Percentiles rank a stretch among this genome's conserved stretches.
Evolutionary conservation across 2,797 vertebrate genomes (phyloP).

Genomic region (Bradypus variegatus): DNA sequence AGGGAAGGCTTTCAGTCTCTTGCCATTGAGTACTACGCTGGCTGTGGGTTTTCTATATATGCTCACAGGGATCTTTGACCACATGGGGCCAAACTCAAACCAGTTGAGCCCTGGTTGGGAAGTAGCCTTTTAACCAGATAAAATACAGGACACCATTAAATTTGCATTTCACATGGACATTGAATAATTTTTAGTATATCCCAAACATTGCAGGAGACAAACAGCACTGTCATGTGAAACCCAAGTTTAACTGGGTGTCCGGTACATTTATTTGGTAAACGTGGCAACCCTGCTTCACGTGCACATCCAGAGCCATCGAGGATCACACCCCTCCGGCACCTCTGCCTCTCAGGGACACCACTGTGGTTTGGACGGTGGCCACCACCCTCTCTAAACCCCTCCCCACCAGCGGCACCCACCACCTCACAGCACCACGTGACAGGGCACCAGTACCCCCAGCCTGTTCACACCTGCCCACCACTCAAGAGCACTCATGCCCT

Average conservation of each 20-base stretch:
- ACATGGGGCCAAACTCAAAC: background rate
- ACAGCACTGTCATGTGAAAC: background rate
- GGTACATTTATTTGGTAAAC: background rate
- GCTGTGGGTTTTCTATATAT: too few species aligned
- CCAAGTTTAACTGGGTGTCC: background rate
- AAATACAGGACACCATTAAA: background rate
- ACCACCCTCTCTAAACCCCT: background rate
- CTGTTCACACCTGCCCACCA: background rate
- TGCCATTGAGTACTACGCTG: too few species aligned
- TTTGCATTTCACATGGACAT: background rate
- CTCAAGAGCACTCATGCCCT: too few species aligned
- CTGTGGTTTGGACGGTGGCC: background rate
- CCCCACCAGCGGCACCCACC: background rate
- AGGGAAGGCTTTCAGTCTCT: too few species aligned
- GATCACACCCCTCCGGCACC: background rate
- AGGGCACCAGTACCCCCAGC: background rate
- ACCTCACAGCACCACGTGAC: too few species aligned
- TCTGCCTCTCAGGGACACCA: background rate
- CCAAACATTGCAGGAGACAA: background rate
- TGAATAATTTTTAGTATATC: background rate
- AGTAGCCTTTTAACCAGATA: background rate
- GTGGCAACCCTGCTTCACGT: background rate
- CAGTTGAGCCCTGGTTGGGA: background rate
- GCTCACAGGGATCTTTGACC: background rate
- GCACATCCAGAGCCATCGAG: background rate